Conservation (phyloP, 2,113 vertebrate species). For the Trogon melanurus region DNA sequence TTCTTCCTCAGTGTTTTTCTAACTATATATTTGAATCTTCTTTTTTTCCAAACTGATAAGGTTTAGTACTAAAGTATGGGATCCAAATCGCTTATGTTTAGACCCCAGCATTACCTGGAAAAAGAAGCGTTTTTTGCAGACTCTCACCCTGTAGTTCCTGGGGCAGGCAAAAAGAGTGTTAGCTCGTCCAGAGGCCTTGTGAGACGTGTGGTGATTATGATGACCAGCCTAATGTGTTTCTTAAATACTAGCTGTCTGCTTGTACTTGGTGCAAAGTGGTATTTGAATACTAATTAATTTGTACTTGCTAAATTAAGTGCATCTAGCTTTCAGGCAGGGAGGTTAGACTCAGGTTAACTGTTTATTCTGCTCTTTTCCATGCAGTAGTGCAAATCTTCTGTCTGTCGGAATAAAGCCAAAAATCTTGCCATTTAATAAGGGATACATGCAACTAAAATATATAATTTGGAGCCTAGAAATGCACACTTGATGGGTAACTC, state of each 20-base stretch:
- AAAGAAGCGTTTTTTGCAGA: neutral
- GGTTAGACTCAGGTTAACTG: constrained; percentile 4
- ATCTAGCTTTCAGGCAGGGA: neutral
- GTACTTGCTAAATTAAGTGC: neutral
- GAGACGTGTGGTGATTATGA: neutral
- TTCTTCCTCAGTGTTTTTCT: neutral
- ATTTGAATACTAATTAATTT: constrained; percentile 50
- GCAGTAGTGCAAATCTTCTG: neutral
- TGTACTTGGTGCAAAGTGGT: constrained; percentile 27
- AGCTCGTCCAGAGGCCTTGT: neutral
- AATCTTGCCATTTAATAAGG: neutral
- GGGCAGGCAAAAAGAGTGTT: neutral
- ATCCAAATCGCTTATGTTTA: neutral
- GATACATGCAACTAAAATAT: neutral
- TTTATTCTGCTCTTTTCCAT: neutral
- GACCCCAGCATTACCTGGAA: neutral
- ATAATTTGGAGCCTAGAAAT: neutral
- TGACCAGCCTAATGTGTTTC: neutral
- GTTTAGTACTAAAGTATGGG: neutral
- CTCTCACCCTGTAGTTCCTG: neutral
- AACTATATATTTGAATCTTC: neutral
- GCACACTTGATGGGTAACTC: neutral
- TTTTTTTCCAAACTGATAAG: neutral
- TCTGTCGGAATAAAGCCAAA: neutral
- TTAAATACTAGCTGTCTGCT: neutral